Conservation (phyloP, 2,888 invertebrate genomes). For the Himalopsyche japonica region DNA sequence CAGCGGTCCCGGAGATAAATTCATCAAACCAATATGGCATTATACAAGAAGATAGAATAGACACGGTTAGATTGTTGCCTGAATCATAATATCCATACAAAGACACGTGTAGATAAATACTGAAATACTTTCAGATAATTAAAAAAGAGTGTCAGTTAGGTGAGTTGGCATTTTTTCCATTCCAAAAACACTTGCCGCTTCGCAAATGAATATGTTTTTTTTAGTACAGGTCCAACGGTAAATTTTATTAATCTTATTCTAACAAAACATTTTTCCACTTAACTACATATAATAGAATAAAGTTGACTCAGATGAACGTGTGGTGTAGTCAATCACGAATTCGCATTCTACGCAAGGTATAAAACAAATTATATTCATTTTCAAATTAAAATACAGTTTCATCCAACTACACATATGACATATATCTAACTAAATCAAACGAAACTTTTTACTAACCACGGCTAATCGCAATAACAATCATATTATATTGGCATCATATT, state of each 20-base stretch:
- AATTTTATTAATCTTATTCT: not conserved
- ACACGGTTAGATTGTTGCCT: not conserved
- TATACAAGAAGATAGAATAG: too few species aligned
- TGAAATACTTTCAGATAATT: not conserved
- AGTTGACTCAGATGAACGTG: not conserved
- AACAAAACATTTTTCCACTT: not conserved
- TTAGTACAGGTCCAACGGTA: not conserved
- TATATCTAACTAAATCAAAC: too few species aligned
- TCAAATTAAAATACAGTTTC: too few species aligned
- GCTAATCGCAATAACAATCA: too few species aligned
- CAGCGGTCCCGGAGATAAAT: too few species aligned
- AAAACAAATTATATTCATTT: too few species aligned
- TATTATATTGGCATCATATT: too few species aligned
- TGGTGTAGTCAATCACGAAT: too few species aligned
- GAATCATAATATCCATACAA: not conserved
- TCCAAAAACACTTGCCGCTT: not conserved
- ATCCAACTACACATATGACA: too few species aligned
- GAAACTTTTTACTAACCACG: too few species aligned
- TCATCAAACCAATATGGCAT: too few species aligned
- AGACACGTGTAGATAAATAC: not conserved
- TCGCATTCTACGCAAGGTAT: not conserved
- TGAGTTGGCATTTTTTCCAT: not conserved
- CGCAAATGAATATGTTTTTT: not conserved
- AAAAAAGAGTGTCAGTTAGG: not conserved
- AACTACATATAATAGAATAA: not conserved